phyloP scores from a whole-genome alignment of 2,113 vertebrate genomes.

The Tetrao urogallus region DNA sequence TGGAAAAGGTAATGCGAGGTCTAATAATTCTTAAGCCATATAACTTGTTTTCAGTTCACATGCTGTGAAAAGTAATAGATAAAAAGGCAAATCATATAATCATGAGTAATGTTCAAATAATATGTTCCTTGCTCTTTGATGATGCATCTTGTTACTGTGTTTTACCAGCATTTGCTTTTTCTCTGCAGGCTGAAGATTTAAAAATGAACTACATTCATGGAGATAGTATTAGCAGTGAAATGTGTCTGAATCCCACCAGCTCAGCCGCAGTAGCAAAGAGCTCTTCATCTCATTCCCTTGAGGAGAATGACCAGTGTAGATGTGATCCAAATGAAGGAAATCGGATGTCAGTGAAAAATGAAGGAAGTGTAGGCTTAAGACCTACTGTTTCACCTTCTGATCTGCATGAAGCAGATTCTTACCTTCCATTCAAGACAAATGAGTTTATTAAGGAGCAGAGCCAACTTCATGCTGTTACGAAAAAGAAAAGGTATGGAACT shows the following conservation, averaged over 20 bases:
- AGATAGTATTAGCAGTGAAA: conserved; percentile 67
- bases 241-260: conserved; percentile 63
- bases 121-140: neutral
- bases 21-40: neutral
- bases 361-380: neutral
- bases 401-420: conserved; percentile 56
- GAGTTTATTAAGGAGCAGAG: conserved; percentile 62
- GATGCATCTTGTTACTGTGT: neutral
- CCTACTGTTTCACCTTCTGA: conserved; percentile 41
- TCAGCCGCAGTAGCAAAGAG: conserved; percentile 27
- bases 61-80: neutral
- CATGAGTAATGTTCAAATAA: neutral
- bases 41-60: neutral
- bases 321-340: conserved; percentile 28
- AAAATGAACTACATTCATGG: conserved; percentile 61
- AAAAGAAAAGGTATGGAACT: conserved; percentile 78
- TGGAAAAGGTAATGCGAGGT: neutral
- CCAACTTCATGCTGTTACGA: conserved; percentile 61
- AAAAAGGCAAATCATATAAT: neutral
- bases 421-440: conserved; percentile 58
- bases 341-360: neutral
- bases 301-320: neutral
- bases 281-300: neutral
- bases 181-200: conserved; percentile 75
- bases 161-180: neutral